A percentile compares a stretch with the other conserved stretches of the same genome.
These are phyloP conservation scores for Diaphora mendica DNA, from an alignment of 2,888 invertebrate genomes.

Conservation along the genomic window DNA sequence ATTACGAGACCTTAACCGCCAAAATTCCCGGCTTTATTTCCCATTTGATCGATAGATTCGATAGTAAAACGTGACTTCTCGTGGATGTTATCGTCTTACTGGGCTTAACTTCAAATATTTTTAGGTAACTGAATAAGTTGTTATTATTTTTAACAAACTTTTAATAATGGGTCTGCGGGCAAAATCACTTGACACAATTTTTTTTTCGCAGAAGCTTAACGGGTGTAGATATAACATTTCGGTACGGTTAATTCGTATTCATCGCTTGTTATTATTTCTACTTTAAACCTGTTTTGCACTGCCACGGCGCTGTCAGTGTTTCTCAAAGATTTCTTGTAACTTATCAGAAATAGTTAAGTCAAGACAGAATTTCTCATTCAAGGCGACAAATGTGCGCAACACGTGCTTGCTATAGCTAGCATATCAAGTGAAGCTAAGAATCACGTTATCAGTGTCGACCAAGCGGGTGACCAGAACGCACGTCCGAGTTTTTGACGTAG, in stretches of 20 bases:
- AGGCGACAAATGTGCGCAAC: neutral
- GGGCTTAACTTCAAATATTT: neutral
- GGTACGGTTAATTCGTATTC: slow-evolving; percentile 71
- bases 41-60: neutral
- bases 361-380: too few relatives aligned
- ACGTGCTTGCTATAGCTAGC: neutral
- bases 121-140: too few relatives aligned
- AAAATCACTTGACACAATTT: slow-evolving; percentile 12
- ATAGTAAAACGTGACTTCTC: neutral
- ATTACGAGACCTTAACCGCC: neutral
- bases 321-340: slow-evolving; percentile 62
- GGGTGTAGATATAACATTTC: slow-evolving; percentile 47
- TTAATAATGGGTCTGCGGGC: slow-evolving; percentile 3
- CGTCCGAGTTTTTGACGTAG: neutral
- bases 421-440: neutral
- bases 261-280: slow-evolving; percentile 71
- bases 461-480: neutral
- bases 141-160: neutral
- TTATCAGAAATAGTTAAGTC: neutral
- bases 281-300: slow-evolving; percentile 73
- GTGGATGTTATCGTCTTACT: neutral
- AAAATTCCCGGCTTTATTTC: neutral
- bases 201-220: slow-evolving; percentile 19
- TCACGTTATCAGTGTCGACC: neutral
- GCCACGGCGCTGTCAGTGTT: slow-evolving; percentile 65